Base-by-base conservation (phyloP, 2,797 vertebrate species). In the Sebastes trivittatus region DNA sequence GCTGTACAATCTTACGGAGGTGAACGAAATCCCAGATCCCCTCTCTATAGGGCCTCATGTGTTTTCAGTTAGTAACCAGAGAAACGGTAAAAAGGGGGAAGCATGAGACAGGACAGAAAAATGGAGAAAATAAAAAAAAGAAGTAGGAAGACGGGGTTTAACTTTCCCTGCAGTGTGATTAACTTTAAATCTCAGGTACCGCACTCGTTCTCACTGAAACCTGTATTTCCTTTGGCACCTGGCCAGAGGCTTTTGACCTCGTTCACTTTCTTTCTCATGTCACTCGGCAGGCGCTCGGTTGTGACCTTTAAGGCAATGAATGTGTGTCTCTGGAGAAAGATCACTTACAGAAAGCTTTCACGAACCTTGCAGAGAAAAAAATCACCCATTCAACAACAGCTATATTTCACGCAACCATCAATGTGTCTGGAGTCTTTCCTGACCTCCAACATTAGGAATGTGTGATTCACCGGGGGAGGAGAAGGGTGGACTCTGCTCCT, bases 391-490 rank as follows among this genome's bases (percentile, higher is more conserved):
- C 78, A 77, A 72, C 49, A 4, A 1, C 22, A 6, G 78, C 70
- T 70, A 52, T 81, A 86, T 85, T 88, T 87, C 78, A 89, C 11
- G 10, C 73, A 59, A 61, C 76, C 89, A 87, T 89, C 67, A 82
- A 62, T 63, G 67, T 82, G 85, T 86, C 75, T 36, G 75, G 25
- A 59, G 82, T 86, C 73, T 55, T 83, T 76, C 74, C 66, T 92
- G 90, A 93, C 85, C 81, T 92, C 75, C 49, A 58, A 14, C 76
- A 72, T 75, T n/a, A 80, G 87, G 93, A 94, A 92, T 92, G 90
- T 70, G 75, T 89, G 88, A 88, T 81, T 92, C 86, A 89, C 42
- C 32, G 4, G 63, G 78, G 85, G 75, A 82, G 85, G 64, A 42
- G 18, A 14, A 72, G 83, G 59, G 69, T 55, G 80, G 72, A 77